A percentile compares a stretch with the other conserved stretches of the same genome.
Evolutionary conservation across 2,888 invertebrate genomes (phyloP).

Genomic region (Noctua fimbriata): DNA sequence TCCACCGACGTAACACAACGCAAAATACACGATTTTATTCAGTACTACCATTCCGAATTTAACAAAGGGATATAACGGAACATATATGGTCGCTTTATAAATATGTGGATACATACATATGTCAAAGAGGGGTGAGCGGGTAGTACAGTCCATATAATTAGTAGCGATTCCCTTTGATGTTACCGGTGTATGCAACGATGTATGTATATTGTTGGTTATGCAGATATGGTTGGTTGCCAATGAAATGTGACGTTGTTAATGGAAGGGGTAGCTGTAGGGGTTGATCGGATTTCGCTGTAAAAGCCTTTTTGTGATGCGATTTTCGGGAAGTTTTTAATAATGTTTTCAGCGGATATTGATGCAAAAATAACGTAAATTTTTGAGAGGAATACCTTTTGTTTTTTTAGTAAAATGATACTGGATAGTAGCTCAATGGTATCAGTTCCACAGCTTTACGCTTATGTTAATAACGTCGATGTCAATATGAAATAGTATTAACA

Average conservation of each 20-base stretch:
- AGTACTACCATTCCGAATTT: background rate
- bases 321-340: slow-evolving; percentile 36
- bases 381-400: background rate
- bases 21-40: background rate
- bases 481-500: background rate
- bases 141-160: slow-evolving; percentile 30
- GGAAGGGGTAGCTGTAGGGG: background rate
- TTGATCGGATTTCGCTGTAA: slow-evolving; percentile 37
- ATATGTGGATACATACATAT: background rate
- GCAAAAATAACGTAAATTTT: background rate
- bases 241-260: slow-evolving; percentile 33
- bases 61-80: background rate
- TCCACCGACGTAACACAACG: background rate
- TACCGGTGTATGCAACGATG: background rate
- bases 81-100: slow-evolving; percentile 18
- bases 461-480: background rate
- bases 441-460: background rate
- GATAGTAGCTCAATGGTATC: background rate
- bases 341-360: background rate
- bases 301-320: slow-evolving; percentile 13
- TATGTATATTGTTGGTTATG: slow-evolving; percentile 11
- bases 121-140: slow-evolving; percentile 8
- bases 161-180: slow-evolving; percentile 56
- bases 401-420: background rate
- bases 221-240: slow-evolving; percentile 37